Conservation (phyloP, 2,797 vertebrate species). For the Siniperca obscura region DNA sequence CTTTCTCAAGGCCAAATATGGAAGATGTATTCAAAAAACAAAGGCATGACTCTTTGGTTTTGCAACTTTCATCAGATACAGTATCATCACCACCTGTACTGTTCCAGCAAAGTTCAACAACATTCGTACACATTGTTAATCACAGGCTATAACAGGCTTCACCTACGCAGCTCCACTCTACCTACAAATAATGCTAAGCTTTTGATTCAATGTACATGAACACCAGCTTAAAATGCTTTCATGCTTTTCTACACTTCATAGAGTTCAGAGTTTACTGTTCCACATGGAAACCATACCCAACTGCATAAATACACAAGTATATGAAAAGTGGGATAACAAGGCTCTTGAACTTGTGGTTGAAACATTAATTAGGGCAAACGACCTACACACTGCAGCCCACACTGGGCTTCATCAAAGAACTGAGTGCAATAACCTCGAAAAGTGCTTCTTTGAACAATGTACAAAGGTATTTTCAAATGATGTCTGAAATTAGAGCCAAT, state of each 20-base stretch:
- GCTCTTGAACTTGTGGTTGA: background rate
- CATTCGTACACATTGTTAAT: background rate
- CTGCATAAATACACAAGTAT: background rate
- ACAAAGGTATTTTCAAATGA: background rate
- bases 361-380: slow-evolving; percentile 21
- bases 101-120: background rate
- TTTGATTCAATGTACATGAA: slow-evolving; percentile 16
- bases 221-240: background rate
- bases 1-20: background rate
- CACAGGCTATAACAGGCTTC: background rate
- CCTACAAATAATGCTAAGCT: background rate
- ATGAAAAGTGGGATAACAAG: background rate
- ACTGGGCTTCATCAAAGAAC: slow-evolving; percentile 13
- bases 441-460: slow-evolving; percentile 5
- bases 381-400: slow-evolving; percentile 27
- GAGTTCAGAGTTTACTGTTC: background rate
- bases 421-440: background rate
- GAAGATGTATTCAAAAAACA: background rate
- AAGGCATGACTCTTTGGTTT: background rate
- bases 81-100: background rate
- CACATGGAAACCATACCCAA: background rate
- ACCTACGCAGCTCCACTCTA: background rate
- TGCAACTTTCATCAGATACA: background rate
- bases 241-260: fast-evolving
- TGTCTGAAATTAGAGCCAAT: background rate